phyloP scores from a whole-genome alignment of 2,888 invertebrate genomes.

The Heliconius ethilla region DNA sequence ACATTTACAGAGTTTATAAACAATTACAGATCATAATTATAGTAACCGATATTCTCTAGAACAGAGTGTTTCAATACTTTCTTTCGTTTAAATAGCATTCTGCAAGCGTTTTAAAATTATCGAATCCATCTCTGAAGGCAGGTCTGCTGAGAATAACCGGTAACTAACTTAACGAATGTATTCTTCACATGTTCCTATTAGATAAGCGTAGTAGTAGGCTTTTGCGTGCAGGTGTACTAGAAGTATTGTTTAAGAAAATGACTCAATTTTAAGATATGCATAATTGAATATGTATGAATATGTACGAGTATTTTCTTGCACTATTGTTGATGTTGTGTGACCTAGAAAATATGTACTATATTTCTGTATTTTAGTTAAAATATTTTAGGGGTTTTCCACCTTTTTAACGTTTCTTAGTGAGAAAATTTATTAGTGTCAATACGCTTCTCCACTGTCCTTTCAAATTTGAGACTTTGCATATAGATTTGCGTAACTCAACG shows the following conservation, averaged over 20 bases:
- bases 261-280: slow-evolving; percentile 23
- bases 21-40: too few relatives aligned
- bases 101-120: too few relatives aligned
- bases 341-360: background rate
- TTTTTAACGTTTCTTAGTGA: background rate
- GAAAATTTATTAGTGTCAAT: background rate
- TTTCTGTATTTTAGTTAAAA: background rate
- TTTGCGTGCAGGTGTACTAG: slow-evolving; percentile 10
- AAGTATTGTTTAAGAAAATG: slow-evolving; percentile 21
- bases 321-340: background rate
- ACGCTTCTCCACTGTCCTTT: background rate
- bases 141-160: background rate
- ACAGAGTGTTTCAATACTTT: too few relatives aligned
- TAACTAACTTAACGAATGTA: background rate
- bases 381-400: background rate
- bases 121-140: background rate
- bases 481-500: background rate
- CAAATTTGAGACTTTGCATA: background rate
- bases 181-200: background rate
- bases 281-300: slow-evolving; percentile 32
- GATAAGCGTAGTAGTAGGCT: background rate
- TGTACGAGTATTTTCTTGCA: slow-evolving; percentile 2
- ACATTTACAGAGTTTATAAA: too few relatives aligned
- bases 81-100: too few relatives aligned
- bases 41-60: too few relatives aligned